Percentiles rank a stretch among this genome's conserved stretches.
Conservation (phyloP, 2,797 vertebrate species). For the Carduelis carduelis region DNA sequence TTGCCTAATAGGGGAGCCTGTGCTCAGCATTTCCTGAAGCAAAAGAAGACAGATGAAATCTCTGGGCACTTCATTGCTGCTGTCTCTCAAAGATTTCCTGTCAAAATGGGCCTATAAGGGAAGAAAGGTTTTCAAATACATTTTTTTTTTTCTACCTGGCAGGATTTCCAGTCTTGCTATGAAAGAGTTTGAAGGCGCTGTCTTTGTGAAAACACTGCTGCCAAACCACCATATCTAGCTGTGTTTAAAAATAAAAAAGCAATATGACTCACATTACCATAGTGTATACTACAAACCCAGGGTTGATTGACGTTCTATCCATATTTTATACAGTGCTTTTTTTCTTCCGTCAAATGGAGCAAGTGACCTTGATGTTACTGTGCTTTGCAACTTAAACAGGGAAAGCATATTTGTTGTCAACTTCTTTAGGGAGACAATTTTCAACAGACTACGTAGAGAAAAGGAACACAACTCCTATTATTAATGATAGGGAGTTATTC, state of each 20-base stretch:
- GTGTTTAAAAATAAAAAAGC: conserved; percentile 74
- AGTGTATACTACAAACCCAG: conserved; percentile 56
- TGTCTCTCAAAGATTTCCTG: conserved; percentile 99
- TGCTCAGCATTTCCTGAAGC: conserved; percentile 94
- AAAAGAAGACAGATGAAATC: conserved; percentile 98
- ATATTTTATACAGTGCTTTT: conserved; percentile 65
- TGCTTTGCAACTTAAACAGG: conserved; percentile 57
- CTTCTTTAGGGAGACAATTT: conserved; percentile 51
- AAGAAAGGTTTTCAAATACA: conserved; percentile 93
- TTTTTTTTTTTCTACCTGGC: conserved; percentile 81
- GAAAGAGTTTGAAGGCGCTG: conserved; percentile 80
- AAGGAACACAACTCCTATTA: conserved; percentile 6
- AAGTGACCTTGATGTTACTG: conserved; percentile 69
- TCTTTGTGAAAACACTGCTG: conserved; percentile 76
- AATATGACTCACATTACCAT: conserved; percentile 67
- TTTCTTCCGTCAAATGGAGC: conserved; percentile 55
- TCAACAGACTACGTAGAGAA: neutral
- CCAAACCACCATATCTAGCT: conserved; percentile 68
- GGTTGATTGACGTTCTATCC: conserved; percentile 67
- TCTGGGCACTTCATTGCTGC: conserved; percentile 96
- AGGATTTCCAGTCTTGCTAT: conserved; percentile 82
- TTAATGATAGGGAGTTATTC: conserved; percentile 5
- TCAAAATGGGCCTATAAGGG: conserved; percentile 96
- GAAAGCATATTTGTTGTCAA: conserved; percentile 55
- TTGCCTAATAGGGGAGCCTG: conserved; percentile 97